Percentiles rank a stretch among this genome's conserved stretches.
Evolutionary conservation across 2,888 invertebrate genomes (phyloP).

Genomic region (Kryphioiulus occultus): DNA sequence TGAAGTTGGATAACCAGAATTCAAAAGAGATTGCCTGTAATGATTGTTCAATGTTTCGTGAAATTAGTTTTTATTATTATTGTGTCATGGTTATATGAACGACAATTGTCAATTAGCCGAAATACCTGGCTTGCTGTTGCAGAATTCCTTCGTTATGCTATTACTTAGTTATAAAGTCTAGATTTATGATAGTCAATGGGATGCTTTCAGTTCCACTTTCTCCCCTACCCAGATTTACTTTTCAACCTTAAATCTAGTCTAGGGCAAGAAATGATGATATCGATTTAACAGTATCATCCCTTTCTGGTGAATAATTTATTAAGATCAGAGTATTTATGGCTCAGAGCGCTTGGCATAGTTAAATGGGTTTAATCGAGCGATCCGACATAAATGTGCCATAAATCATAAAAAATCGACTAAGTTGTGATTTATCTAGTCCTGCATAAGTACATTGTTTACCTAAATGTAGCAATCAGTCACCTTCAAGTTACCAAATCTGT

Average conservation of each 20-base stretch:
- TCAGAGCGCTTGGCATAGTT: neutral
- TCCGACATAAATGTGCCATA: neutral
- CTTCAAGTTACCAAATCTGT: too few relatives aligned
- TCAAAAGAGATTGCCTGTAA: too few relatives aligned
- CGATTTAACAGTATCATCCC: neutral
- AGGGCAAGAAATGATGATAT: neutral
- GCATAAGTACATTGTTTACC: neutral
- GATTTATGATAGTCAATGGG: too few relatives aligned
- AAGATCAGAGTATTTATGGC: neutral
- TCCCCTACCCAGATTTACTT: neutral
- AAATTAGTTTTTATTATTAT: too few relatives aligned
- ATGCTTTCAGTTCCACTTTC: neutral
- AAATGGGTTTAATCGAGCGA: neutral
- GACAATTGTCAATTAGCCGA: too few relatives aligned
- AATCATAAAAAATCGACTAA: neutral
- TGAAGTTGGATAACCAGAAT: too few relatives aligned
- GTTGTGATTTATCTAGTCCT: neutral
- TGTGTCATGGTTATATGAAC: too few relatives aligned
- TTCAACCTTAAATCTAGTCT: neutral
- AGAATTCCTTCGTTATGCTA: too few relatives aligned
- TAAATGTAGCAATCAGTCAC: neutral
- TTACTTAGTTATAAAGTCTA: too few relatives aligned
- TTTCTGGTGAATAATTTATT: conserved; percentile 14
- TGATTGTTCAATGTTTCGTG: too few relatives aligned
- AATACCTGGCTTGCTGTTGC: too few relatives aligned